Percentiles rank a stretch among this genome's conserved stretches.
These are phyloP conservation scores for Speoplatyrhinus poulsoni DNA, from an alignment of 2,113 vertebrate genomes.

Conservation along the genomic window DNA sequence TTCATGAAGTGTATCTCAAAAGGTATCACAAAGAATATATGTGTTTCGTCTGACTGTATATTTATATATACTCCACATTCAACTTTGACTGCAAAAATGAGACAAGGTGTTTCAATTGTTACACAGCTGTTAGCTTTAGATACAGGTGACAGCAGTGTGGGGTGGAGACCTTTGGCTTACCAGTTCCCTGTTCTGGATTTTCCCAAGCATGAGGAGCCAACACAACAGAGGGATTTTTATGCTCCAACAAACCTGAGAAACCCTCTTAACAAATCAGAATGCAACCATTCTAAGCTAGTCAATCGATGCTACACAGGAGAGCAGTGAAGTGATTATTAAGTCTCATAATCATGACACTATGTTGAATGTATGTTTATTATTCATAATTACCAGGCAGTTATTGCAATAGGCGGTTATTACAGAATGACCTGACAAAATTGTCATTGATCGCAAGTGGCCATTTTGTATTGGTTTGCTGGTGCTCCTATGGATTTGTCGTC, in stretches of 20 bases:
- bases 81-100: neutral
- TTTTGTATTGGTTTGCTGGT: conserved; percentile 15
- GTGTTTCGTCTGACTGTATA: too few species aligned
- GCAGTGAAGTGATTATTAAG: conserved; percentile 17
- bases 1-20: too few species aligned
- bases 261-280: neutral
- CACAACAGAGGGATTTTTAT: conserved; percentile 25
- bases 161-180: neutral
- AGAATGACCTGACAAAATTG: conserved; percentile 18
- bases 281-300: neutral
- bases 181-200: neutral
- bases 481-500: neutral
- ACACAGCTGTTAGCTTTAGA: conserved; percentile 29
- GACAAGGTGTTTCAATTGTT: conserved; percentile 33
- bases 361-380: conserved; percentile 40
- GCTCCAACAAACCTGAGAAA: conserved; percentile 14
- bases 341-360: conserved; percentile 43
- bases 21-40: too few species aligned
- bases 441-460: conserved; percentile 18
- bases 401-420: conserved; percentile 10
- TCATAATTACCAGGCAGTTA: conserved; percentile 43
- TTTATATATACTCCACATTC: too few species aligned
- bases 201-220: conserved; percentile 22
- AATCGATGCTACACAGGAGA: conserved; percentile 18
- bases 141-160: conserved; percentile 25